Conservation (phyloP, 2,888 invertebrate species). For the Dicroscelio sp. region DNA sequence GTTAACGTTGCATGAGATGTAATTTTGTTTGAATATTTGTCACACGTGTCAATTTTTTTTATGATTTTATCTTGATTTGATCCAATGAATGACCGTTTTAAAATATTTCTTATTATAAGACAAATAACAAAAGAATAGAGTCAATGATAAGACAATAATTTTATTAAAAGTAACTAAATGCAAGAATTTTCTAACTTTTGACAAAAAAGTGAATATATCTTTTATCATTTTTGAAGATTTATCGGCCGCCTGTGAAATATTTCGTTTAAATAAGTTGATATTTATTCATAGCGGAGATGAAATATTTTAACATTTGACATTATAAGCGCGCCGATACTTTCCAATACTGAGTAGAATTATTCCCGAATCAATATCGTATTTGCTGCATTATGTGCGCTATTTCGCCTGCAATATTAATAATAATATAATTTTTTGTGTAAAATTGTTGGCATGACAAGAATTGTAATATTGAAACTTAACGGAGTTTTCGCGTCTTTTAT, state of each 20-base stretch:
- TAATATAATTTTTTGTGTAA: not conserved
- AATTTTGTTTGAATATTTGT: slow-evolving; percentile 51
- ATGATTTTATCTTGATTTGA: not conserved
- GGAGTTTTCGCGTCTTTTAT: slow-evolving; percentile 10
- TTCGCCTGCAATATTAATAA: too few species aligned
- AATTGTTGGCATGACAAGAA: not conserved
- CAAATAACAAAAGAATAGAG: not conserved
- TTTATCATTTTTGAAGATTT: slow-evolving; percentile 21
- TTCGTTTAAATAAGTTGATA: slow-evolving; percentile 56
- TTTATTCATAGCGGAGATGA: slow-evolving; percentile 54
- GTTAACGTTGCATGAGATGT: slow-evolving; percentile 64
- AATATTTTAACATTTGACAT: slow-evolving; percentile 39
- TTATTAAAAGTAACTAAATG: slow-evolving; percentile 34
- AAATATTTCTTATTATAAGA: not conserved
- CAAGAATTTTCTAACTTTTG: slow-evolving; percentile 72
- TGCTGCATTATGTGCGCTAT: slow-evolving; percentile 28
- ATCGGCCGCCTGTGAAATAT: slow-evolving; percentile 35
- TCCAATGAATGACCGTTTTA: not conserved
- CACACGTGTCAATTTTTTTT: slow-evolving; percentile 4
- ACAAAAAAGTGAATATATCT: slow-evolving; percentile 54
- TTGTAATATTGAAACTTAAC: slow-evolving; percentile 4
- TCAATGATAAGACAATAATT: not conserved
- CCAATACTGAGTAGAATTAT: slow-evolving; percentile 2
- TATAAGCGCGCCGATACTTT: slow-evolving; percentile 10
- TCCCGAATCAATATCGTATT: slow-evolving; percentile 14